A percentile compares a stretch with the other conserved stretches of the same genome.
phyloP scores from a whole-genome alignment of 2,113 vertebrate genomes.

The Pituophis catenifer region DNA sequence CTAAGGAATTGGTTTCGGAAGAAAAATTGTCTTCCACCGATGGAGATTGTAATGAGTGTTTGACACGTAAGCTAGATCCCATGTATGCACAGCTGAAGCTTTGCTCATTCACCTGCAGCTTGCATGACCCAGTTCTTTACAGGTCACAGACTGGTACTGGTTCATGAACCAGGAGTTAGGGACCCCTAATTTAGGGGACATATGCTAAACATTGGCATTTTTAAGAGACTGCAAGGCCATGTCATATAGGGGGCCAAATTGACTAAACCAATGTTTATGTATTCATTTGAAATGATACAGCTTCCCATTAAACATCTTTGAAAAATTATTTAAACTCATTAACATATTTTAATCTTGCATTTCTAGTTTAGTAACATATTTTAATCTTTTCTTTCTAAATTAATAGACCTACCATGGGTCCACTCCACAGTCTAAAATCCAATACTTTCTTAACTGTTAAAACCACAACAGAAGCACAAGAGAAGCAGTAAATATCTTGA shows the following conservation, averaged over 20 bases:
- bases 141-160: no score
- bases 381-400: not conserved
- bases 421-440: not conserved
- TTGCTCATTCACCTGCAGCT: no score
- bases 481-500: not conserved
- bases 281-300: not conserved
- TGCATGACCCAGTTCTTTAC: no score
- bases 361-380: no score
- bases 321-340: not conserved
- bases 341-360: not conserved
- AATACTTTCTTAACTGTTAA: not conserved
- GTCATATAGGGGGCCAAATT: not conserved
- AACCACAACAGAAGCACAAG: not conserved
- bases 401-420: not conserved
- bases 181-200: no score
- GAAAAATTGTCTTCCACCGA: no score
- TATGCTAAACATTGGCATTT: not conserved
- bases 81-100: no score
- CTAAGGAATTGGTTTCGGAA: no score
- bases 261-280: not conserved
- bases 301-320: not conserved
- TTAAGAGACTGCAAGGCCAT: not conserved
- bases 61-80: no score
- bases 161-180: no score
- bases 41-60: no score